A percentile compares a stretch with the other conserved stretches of the same genome.
Evolutionary conservation across 2,113 vertebrate genomes (phyloP).

Genomic region (Engraulis encrasicolus): DNA sequence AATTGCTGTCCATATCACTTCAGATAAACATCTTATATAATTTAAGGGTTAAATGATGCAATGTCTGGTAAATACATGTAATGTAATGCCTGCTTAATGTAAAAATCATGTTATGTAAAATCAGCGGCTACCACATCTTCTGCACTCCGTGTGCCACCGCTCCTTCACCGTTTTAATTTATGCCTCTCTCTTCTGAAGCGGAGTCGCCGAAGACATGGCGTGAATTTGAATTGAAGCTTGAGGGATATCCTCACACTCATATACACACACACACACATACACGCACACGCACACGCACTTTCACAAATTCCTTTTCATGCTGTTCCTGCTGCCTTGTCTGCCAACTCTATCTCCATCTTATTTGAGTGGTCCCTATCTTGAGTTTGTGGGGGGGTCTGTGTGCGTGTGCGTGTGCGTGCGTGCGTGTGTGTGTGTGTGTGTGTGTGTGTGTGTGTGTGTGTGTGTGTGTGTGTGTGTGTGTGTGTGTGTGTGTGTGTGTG

Average conservation of each 20-base stretch:
- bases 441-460: neutral
- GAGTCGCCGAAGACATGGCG: constrained; percentile 58
- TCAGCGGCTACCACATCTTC: too few species aligned
- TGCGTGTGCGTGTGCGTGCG: neutral
- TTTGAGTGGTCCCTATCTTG: constrained; percentile 18
- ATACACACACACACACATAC: neutral
- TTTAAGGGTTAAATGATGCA: too few species aligned
- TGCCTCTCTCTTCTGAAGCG: constrained; percentile 59
- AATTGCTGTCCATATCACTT: too few species aligned
- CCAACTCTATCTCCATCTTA: constrained; percentile 27
- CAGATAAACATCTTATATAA: too few species aligned
- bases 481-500: too few species aligned
- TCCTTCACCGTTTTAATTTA: too few species aligned
- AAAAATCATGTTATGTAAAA: too few species aligned
- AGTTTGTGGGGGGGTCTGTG: neutral
- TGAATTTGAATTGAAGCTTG: constrained; percentile 60
- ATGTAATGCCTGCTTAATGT: too few species aligned
- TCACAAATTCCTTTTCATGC: constrained; percentile 8
- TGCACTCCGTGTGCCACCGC: too few species aligned
- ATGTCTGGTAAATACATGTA: too few species aligned
- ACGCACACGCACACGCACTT: neutral
- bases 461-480: neutral
- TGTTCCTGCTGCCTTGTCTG: constrained; percentile 14
- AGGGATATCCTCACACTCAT: neutral
- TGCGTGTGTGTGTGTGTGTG: neutral